Evolutionary conservation across 2,797 vertebrate genomes (phyloP).

Genomic region (Molossus molossus): DNA sequence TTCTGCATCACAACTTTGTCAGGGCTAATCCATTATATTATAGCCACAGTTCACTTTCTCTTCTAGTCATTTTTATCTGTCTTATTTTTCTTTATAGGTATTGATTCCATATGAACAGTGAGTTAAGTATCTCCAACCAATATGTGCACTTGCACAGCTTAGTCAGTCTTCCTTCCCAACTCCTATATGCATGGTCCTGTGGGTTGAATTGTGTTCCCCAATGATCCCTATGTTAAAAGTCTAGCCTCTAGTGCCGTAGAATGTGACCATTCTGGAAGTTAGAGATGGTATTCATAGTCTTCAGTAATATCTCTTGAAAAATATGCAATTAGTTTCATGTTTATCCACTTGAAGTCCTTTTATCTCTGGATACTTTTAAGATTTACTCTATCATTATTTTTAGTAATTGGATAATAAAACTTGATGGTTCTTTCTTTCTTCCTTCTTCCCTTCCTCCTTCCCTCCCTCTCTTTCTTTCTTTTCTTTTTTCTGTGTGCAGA

Average conservation of each 20-base stretch:
- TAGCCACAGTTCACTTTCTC: not conserved
- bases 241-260: not conserved
- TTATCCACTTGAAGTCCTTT: not conserved
- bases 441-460: too few species aligned
- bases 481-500: not conserved
- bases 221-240: not conserved
- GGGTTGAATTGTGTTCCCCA: not conserved
- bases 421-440: not conserved
- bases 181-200: fast-evolving
- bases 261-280: not conserved
- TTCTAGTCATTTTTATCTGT: not conserved
- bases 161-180: not conserved
- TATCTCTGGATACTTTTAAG: not conserved
- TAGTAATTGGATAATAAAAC: not conserved
- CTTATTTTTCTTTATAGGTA: not conserved
- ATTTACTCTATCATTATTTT: not conserved
- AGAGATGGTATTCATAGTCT: not conserved
- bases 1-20: not conserved
- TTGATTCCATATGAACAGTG: not conserved
- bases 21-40: not conserved
- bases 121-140: not conserved
- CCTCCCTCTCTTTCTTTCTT: not conserved
- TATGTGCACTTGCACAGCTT: not conserved
- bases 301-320: not conserved
- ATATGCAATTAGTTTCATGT: not conserved